Conservation (phyloP, 2,797 vertebrate species). For the Cirrhinus mrigala region DNA sequence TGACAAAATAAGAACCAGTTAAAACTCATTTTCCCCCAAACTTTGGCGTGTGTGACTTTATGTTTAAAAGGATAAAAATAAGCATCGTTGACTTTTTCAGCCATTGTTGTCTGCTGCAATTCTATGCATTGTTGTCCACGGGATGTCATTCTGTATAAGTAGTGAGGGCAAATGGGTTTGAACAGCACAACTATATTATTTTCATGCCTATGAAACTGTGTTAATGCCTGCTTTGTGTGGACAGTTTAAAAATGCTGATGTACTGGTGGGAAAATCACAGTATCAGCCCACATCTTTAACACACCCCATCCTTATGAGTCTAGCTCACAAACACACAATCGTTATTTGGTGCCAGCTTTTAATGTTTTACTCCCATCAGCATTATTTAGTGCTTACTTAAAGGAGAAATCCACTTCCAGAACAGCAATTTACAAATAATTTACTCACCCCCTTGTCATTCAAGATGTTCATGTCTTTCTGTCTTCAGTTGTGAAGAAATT, state of each 20-base stretch:
- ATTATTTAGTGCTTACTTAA: conserved; percentile 7
- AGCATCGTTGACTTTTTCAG: not conserved
- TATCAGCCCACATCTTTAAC: conserved; percentile 51
- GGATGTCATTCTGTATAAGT: not conserved
- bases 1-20: conserved; percentile 32
- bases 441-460: too few relatives aligned
- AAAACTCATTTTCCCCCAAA: not conserved
- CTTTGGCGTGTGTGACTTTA: not conserved
- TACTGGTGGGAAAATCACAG: conserved; percentile 50
- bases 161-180: conserved; percentile 23
- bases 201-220: conserved; percentile 27
- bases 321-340: conserved; percentile 35
- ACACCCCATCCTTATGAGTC: conserved; percentile 4
- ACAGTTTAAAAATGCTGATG: conserved; percentile 56
- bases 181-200: conserved; percentile 36
- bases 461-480: too few relatives aligned
- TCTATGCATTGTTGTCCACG: not conserved
- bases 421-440: too few relatives aligned
- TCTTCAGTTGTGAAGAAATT: too few relatives aligned
- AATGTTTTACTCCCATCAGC: not conserved
- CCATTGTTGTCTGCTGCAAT: conserved; percentile 18
- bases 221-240: conserved; percentile 41
- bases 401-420: too few relatives aligned
- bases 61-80: not conserved
- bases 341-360: not conserved